Evolutionary conservation across 2,797 vertebrate genomes (phyloP), one percentile per base, ranked within the genome.

Genomic region (Sebastes itinus): DNA sequence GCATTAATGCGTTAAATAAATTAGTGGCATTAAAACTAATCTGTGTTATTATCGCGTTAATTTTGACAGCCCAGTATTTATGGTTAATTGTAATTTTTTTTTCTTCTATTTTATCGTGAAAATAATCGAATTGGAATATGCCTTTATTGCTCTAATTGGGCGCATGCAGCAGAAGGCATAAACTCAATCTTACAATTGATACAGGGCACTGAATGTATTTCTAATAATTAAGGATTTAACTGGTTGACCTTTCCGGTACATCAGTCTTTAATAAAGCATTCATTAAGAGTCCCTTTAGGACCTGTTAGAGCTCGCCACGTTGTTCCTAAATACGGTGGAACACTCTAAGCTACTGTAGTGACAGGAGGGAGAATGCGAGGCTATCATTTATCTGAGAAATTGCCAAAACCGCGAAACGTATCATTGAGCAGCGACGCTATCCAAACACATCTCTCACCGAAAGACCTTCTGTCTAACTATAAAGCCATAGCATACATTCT

Each of bases 241-340:
- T 64, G 12, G 52, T 67, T 65, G 84, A 85, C 74, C 78, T 87
- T 81, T 84, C 33, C 49, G 78, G 69, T 65, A 56, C 67, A 85
- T 83, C 42, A 72, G 38, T 42, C 49, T 81, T 78, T 81, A 72
- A 79, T 81, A 68, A 86, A 76, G 11, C 61, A 76, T 82, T 78
- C 73, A 84, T 81, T 83, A 81, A 85, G 85, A 81, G 59, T 86
- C 64, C 62, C 66, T 82, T 78, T 69, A 62, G 55, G 75, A 68
- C 80, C 28, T 12, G 1, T 46, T 67, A 62, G 64, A 32, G 67
- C 61, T 54, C 77, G 58, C 75, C 46, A 62, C 7, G 42, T 46
- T 61, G 18, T 72, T 83, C 20, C 32, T 72, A 58, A 76, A 87
- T 71, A 75, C 58, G 25, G 59, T 64, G 28, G 16, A 72, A 56